These are phyloP conservation scores for Drosophila melanogaster DNA, from an alignment of 1,140 invertebrate genomes.

Conservation along the genomic window DNA sequence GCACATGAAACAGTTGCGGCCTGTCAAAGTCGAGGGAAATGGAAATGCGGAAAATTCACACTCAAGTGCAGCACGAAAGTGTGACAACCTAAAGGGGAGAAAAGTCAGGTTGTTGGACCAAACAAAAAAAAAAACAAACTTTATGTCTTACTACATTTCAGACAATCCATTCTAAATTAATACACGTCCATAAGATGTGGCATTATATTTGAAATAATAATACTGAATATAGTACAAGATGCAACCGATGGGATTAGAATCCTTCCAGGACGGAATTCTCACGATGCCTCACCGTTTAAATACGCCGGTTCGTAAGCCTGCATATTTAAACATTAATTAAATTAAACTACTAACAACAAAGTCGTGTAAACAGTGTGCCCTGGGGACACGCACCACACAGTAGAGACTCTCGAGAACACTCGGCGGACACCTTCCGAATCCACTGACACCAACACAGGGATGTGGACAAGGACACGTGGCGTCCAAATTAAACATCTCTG, in stretches of 20 bases:
- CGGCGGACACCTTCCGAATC: slow-evolving; percentile 56
- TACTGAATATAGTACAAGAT: too few relatives aligned
- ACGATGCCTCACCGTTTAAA: slow-evolving; percentile 23
- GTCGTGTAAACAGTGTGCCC: slow-evolving; percentile 64
- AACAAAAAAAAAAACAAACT: slow-evolving; percentile 7
- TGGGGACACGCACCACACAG: slow-evolving; percentile 20
- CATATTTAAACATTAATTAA: slow-evolving; percentile 76
- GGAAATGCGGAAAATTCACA: slow-evolving; percentile 32
- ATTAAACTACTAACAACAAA: slow-evolving; percentile 78
- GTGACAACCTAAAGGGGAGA: background rate
- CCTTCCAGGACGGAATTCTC: slow-evolving; percentile 29
- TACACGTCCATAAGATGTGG: too few relatives aligned
- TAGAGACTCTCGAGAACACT: slow-evolving; percentile 29
- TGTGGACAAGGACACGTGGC: slow-evolving; percentile 59
- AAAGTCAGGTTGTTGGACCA: slow-evolving; percentile 10
- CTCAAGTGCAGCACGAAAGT: slow-evolving; percentile 37
- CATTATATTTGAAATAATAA: too few relatives aligned
- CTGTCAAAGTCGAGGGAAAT: slow-evolving; percentile 42
- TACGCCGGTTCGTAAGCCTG: slow-evolving; percentile 26
- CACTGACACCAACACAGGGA: slow-evolving; percentile 3
- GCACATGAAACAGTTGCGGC: slow-evolving; percentile 59
- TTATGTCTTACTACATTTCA: background rate
- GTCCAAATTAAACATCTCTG: slow-evolving; percentile 72
- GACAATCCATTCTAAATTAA: too few relatives aligned
- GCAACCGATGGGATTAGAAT: background rate